phyloP scores from a whole-genome alignment of 1,140 invertebrate species.

The Drosophila gunungcola region DNA sequence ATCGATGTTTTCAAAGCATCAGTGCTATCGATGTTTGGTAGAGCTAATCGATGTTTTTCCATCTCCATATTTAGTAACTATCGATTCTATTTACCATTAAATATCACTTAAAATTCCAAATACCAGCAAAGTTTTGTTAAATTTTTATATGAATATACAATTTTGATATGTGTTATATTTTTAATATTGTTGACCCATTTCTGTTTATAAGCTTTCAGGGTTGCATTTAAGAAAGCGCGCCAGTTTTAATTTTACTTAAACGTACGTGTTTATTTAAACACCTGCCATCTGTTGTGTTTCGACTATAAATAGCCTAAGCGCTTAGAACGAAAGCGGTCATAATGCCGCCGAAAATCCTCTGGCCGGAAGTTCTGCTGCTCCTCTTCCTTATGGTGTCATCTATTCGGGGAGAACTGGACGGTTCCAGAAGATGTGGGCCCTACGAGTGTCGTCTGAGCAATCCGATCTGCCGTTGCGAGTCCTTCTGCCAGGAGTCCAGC shows the following conservation, averaged over 20 bases:
- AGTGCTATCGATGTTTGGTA: too few species aligned
- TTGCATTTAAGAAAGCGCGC: too few species aligned
- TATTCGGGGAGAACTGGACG: not conserved
- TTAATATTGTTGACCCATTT: too few species aligned
- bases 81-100: too few species aligned
- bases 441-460: slow-evolving; percentile 21
- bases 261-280: not conserved
- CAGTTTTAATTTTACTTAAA: not conserved
- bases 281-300: not conserved
- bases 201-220: too few species aligned
- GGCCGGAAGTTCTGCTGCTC: not conserved
- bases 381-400: not conserved
- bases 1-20: too few species aligned
- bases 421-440: slow-evolving; percentile 12
- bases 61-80: too few species aligned
- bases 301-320: not conserved
- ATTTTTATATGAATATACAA: too few species aligned
- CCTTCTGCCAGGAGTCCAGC: slow-evolving; percentile 23
- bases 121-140: too few species aligned
- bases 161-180: too few species aligned
- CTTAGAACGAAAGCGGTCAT: not conserved
- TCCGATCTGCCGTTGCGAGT: slow-evolving; percentile 23
- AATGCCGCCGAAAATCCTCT: not conserved
- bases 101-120: too few species aligned
- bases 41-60: too few species aligned